Evolutionary conservation across 2,888 invertebrate genomes (phyloP), one percentile per base, ranked within the genome.

Genomic region (Campoletis raptor): DNA sequence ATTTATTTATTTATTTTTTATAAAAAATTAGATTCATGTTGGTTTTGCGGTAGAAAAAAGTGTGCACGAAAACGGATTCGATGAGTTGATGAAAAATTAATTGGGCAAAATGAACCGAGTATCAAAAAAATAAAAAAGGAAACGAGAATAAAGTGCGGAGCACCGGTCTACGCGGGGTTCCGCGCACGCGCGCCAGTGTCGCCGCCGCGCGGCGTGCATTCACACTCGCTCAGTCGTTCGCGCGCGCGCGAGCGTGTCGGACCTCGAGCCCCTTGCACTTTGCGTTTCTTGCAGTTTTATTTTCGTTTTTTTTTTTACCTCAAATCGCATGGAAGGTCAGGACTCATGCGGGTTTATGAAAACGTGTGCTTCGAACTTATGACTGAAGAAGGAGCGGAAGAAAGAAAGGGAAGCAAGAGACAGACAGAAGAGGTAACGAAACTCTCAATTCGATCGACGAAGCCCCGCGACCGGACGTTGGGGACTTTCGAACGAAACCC

Each of bases 361-460:
- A 37, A 74, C 45, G 73, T 81, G 81, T 64, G 42, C 69, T 67
- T 42, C 69, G 69, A 77, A 76, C 82, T 69, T 61, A 76, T 54
- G 45, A 76, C 67, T n/a, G 45, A 82, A 67, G 42, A 61, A 61
- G 57, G 24, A 73, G 52, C 48, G 45, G 52, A 37, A 54, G n/a
- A 48, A 67, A 37, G 36, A 61, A 9, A 37, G 36, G 73, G 36
- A 64, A 66, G 72, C 9, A 73, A 40, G 54, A 40, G 52, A 24
- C 54, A 52, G 72, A 72, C 76, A 61, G 61, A 30, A 61, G 61
- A 30, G 86, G 84, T 86, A 86, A 86, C 81, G 81, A 82, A 84
- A 81, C 70, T 81, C 84, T 79, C 81, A 78, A 83, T 86, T 84
- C 81, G 79, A 84, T 84, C 84, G 86, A 86, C 86, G 84, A 86